These are phyloP conservation scores for Gallinago stenura DNA, from an alignment of 2,797 vertebrate species.

Conservation along the genomic window DNA sequence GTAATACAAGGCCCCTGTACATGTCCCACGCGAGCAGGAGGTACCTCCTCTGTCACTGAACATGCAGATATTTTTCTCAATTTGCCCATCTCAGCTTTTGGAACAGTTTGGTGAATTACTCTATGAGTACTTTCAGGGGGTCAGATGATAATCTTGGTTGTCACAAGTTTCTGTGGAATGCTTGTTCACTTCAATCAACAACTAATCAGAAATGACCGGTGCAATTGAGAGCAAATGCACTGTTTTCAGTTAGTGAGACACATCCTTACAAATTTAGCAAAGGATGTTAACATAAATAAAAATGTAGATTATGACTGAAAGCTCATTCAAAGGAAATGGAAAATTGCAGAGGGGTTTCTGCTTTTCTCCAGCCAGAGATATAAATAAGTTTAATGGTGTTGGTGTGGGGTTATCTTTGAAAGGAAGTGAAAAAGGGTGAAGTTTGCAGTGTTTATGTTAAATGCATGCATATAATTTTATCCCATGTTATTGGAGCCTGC, in stretches of 20 bases:
- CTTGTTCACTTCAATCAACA: background rate
- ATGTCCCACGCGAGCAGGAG: background rate
- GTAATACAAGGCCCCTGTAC: background rate
- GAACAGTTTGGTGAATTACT: background rate
- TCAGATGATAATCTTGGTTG: background rate
- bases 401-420: background rate
- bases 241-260: background rate
- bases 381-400: background rate
- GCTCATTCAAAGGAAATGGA: background rate
- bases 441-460: background rate
- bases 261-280: background rate
- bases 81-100: background rate
- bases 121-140: background rate
- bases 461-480: background rate
- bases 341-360: background rate
- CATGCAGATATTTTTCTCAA: background rate
- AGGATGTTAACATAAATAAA: background rate
- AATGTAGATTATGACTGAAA: background rate
- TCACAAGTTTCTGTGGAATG: background rate
- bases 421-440: background rate
- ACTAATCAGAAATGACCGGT: background rate
- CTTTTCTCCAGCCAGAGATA: background rate
- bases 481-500: background rate
- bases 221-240: background rate
- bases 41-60: background rate